Percentiles rank a stretch among this genome's conserved stretches.
Evolutionary conservation across 2,113 vertebrate genomes (phyloP).

Genomic region (Lagopus muta): DNA sequence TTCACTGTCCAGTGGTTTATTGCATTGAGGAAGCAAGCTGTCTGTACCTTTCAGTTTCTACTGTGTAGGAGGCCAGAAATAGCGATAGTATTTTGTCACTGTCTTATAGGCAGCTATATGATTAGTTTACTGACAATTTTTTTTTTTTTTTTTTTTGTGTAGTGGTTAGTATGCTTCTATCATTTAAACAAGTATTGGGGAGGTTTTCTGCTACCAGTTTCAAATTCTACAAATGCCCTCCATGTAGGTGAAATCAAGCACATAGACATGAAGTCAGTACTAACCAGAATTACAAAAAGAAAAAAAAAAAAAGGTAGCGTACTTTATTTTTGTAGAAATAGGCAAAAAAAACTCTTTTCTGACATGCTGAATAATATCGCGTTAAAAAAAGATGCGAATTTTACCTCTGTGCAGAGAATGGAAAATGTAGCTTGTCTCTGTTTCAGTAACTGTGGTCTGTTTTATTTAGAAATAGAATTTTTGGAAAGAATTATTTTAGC

Average conservation of each 20-base stretch:
- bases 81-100: background rate
- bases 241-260: background rate
- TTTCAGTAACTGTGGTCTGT: background rate
- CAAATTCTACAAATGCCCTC: background rate
- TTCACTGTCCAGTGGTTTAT: background rate
- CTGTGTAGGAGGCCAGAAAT: background rate
- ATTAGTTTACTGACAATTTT: background rate
- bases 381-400: fast-evolving
- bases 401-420: background rate
- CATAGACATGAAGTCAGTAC: background rate
- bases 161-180: background rate
- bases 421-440: background rate
- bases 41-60: background rate
- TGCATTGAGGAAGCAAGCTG: background rate
- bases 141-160: fast-evolving
- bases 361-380: background rate
- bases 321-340: background rate
- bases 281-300: background rate
- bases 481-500: background rate
- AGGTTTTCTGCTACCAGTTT: background rate
- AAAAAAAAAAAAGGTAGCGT: background rate
- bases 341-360: background rate
- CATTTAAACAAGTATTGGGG: background rate
- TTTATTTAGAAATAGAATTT: background rate
- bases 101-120: background rate